A percentile compares a stretch with the other conserved stretches of the same genome.
Evolutionary conservation across 2,113 vertebrate genomes (phyloP).

Genomic region (Neolamprologus devosi): DNA sequence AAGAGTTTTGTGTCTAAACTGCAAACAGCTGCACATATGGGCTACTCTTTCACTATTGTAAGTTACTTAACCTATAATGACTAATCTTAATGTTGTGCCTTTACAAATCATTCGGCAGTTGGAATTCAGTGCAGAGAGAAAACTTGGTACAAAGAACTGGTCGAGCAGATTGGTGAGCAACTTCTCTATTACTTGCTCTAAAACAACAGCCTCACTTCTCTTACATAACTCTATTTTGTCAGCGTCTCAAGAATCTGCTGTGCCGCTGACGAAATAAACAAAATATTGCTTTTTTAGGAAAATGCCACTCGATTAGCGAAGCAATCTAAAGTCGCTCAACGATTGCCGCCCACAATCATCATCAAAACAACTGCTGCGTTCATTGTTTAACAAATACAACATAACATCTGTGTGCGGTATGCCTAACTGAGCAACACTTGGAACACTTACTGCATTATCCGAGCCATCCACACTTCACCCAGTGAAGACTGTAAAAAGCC

Average conservation of each 20-base stretch:
- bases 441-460: conserved; percentile 44
- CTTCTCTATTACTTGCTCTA: background rate
- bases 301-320: background rate
- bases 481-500: conserved; percentile 28
- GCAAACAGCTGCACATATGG: background rate
- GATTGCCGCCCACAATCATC: background rate
- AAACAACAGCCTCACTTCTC: background rate
- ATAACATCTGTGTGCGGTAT: background rate
- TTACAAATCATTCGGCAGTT: background rate
- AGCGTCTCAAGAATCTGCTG: background rate
- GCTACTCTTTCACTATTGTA: background rate
- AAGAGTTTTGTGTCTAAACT: background rate
- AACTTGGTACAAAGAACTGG: background rate
- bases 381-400: background rate
- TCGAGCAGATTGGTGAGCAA: background rate
- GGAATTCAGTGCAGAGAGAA: background rate
- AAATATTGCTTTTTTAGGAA: background rate
- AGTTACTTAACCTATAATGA: background rate
- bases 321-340: background rate
- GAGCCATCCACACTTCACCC: conserved; percentile 45
- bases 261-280: background rate
- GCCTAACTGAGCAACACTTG: background rate
- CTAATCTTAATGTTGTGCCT: background rate
- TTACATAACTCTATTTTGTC: background rate
- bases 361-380: background rate